Evolutionary conservation across 2,113 vertebrate species (phyloP), one percentile per base, ranked within the genome.

Genomic region (Hassar affinis): DNA sequence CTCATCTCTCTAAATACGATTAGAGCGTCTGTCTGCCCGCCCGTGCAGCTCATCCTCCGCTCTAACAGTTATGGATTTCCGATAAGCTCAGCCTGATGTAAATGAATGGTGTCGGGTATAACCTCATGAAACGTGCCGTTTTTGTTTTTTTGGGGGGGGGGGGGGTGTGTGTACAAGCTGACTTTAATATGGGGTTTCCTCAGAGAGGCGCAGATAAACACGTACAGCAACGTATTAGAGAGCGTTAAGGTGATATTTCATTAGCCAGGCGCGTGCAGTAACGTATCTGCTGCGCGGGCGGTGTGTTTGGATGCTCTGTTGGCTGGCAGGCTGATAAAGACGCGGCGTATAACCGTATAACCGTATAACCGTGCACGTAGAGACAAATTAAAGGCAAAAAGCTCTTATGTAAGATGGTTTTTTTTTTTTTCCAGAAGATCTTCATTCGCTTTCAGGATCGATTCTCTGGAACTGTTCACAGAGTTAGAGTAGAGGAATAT

Each of bases 241-340:
- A 77, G 82, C 80, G 82, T 85, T 57, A 69, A 77, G 81, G 30
- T 54, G 59, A 38, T 47, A 86, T 69, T 86, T 85, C 80, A 66
- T 81, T 85, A 88, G 84, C 75, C 33, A 74, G 52, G 35, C 68
- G 38, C 35, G 71, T 81, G n/a, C n/a, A n/a, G n/a, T n/a, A 84
- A 84, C 57, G 66, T 66, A 56, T 59, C 68, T 62, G 81, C 76
- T 80, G 18, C 57, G 62, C 27, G 9, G 27, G 2, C 20, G n/a
- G 27, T 14, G 17, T 49, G 47, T 30, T 75, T 35, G 27, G 27
- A 64, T 30, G 45, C 49, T 51, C 64, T 51, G 54, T 25, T 75
- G 35, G 12, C 47, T 64, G 74, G 10, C 15, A 69, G 9, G 25
- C 9, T 42, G 11, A 45, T 42, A 12, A 35, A 69, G 18, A 66